These are phyloP conservation scores for Aphrophora alni DNA, from an alignment of 2,888 invertebrate species.

Conservation along the genomic window DNA sequence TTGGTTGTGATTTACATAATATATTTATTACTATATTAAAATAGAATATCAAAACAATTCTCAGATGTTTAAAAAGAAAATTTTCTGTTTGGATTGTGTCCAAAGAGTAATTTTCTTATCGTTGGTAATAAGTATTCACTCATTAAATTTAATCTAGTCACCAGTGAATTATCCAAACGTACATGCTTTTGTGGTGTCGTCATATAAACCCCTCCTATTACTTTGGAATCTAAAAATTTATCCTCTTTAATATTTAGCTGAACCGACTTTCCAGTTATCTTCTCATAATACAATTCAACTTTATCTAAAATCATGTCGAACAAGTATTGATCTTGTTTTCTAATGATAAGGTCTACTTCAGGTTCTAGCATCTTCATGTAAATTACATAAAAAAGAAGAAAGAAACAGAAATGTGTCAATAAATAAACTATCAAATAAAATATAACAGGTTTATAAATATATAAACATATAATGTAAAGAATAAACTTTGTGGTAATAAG, in stretches of 20 bases:
- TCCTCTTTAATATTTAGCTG: constrained; percentile 11
- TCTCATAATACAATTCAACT: not conserved
- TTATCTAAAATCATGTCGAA: not conserved
- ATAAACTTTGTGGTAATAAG: no score
- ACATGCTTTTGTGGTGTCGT: constrained; percentile 19
- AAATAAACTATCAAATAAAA: no score
- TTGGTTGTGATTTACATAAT: no score
- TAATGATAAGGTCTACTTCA: constrained; percentile 20
- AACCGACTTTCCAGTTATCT: constrained; percentile 10
- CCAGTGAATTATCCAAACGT: constrained; percentile 36
- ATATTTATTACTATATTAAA: no score
- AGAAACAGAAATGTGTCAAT: no score
- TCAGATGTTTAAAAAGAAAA: not conserved
- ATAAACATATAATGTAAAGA: no score
- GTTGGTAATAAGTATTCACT: constrained; percentile 29
- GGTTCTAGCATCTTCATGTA: constrained; percentile 36
- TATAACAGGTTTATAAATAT: no score
- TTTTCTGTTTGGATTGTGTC: constrained; percentile 21
- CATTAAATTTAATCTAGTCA: constrained; percentile 30
- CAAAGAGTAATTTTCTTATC: constrained; percentile 34
- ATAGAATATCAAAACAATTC: not conserved
- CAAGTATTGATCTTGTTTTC: constrained; percentile 15
- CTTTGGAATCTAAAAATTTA: not conserved
- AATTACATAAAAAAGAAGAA: not conserved
- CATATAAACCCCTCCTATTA: constrained; percentile 22